Evolutionary conservation across 2,113 vertebrate species (phyloP).

Genomic region (Melanerpes formicivorus): DNA sequence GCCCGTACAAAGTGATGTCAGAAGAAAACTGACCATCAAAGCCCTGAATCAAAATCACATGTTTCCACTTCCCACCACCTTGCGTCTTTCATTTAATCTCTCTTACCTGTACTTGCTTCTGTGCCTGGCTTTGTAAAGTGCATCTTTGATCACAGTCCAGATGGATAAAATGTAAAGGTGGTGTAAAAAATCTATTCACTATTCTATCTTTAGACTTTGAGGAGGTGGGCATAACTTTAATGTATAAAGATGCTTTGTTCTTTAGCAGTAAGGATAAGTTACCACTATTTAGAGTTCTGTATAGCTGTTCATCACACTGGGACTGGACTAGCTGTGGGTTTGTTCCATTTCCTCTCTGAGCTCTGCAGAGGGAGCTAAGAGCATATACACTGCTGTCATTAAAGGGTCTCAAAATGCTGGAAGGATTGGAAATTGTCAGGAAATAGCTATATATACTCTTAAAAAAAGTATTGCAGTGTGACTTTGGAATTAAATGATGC

Average conservation of each 20-base stretch:
- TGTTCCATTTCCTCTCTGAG: not conserved
- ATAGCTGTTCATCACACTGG: not conserved
- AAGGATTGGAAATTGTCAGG: not conserved
- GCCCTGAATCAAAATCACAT: not conserved
- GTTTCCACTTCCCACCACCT: not conserved
- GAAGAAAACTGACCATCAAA: not conserved
- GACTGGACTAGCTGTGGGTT: not conserved
- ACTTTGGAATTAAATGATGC: not conserved
- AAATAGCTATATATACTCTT: not conserved
- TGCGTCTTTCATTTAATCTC: not conserved
- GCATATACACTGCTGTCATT: not conserved
- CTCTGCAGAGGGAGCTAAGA: constrained; percentile 51
- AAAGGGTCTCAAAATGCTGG: not conserved
- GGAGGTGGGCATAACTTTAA: not conserved
- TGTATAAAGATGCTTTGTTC: not conserved
- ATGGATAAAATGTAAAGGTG: not conserved
- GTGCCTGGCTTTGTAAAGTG: not conserved
- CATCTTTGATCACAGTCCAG: not conserved
- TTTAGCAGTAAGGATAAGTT: not conserved
- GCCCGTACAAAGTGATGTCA: not conserved
- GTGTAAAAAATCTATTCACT: not conserved
- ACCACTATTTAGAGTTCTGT: not conserved
- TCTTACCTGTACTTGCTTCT: not conserved
- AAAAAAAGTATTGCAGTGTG: not conserved
- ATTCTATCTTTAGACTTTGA: not conserved